Evolutionary conservation across 2,888 invertebrate species (phyloP), one percentile per base, ranked within the genome.

Genomic region (Caradrina clavipalpis): DNA sequence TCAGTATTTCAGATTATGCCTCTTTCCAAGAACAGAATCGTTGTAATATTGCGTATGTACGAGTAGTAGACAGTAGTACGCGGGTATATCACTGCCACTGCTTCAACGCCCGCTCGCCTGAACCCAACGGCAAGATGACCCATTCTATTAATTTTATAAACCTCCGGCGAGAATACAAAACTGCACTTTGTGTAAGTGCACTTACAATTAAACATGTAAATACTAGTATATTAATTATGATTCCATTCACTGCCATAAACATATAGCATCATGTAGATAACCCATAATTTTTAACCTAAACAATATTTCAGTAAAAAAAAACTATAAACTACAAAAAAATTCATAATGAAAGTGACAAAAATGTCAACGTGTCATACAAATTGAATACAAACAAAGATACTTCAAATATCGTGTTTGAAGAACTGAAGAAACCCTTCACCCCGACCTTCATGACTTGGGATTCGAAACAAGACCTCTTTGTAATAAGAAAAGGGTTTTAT

Each of bases 321-420:
- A 15, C 15, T 21, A 10, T 26, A 62, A 15, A 8, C 13, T n/a
- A 31, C 22, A n/a, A 35, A 19, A 45, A 21, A 17, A 13, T 5
- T 6, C 10, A 47, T 47, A n/a, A 19, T 21, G 51, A n/a, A 11
- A 49, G 54, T 47, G 50, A 54, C 11, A 55, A 62, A 57, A 59
- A 65, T 51, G 58, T 56, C 59, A 63, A 68, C 69, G 39, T 59
- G 59, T 66, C 70, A 61, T 39, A 76, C 78, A 77, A 82, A 83
- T 84, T 82, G 78, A 80, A 84, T 75, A 64, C 76, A 84, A 83
- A 87, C 76, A 87, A 72, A 76, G 61, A 78, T 62, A 51, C 63
- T 65, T 72, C 59, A 83, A 84, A 84, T 84, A 71, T 70, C 57
- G 17, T 60, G 69, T 70, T 69, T 69, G 60, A 60, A 31, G 47